These are phyloP conservation scores for Trichopria drosophilae DNA, from an alignment of 2,888 invertebrate genomes.

Conservation along the genomic window DNA sequence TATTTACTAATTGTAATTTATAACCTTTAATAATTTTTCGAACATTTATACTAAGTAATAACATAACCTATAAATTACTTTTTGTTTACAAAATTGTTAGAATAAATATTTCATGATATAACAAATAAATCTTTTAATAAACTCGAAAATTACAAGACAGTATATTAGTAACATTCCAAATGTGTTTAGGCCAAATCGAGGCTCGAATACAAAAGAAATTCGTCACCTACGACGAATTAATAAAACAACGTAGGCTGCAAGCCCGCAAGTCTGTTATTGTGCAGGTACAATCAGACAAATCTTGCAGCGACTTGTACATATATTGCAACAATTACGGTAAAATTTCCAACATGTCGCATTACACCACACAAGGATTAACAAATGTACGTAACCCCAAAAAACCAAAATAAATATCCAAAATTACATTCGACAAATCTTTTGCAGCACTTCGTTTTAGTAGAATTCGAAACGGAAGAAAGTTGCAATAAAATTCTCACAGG, in stretches of 20 bases:
- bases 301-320: slow-evolving; percentile 68
- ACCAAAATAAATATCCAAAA: slow-evolving; percentile 2
- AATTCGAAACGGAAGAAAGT: slow-evolving; percentile 65
- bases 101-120: no score
- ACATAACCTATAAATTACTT: not conserved
- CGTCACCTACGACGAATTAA: slow-evolving; percentile 63
- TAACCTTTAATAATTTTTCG: not conserved
- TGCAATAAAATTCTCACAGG: slow-evolving; percentile 63
- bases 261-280: slow-evolving; percentile 73
- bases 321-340: slow-evolving; percentile 72
- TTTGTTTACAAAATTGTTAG: no score
- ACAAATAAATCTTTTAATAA: no score
- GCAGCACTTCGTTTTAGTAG: slow-evolving; percentile 76
- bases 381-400: no score
- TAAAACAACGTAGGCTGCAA: slow-evolving; percentile 65
- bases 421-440: slow-evolving; percentile 10
- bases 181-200: no score
- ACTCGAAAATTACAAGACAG: no score
- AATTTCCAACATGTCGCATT: slow-evolving; percentile 70
- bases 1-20: not conserved
- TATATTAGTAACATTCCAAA: no score
- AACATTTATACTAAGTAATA: not conserved
- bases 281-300: slow-evolving; percentile 74
- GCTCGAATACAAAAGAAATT: slow-evolving; percentile 9
- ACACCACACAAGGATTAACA: slow-evolving; percentile 48